Percentiles rank a stretch among this genome's conserved stretches.
Conservation (phyloP, 2,888 invertebrate species). For the Cryptus armator region DNA sequence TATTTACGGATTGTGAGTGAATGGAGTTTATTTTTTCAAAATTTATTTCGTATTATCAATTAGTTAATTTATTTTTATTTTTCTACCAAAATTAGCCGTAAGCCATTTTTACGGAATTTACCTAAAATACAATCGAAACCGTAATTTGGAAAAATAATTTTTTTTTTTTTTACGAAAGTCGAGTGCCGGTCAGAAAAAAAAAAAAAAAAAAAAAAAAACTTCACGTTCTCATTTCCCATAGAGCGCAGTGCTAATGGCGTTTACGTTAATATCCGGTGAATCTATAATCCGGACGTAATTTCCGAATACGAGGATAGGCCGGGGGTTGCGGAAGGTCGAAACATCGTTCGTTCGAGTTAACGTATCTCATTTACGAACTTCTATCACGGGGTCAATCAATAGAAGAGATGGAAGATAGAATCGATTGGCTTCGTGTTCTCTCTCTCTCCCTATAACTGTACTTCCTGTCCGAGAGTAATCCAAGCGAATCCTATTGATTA, state of each 20-base stretch:
- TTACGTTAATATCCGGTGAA: conserved; percentile 59
- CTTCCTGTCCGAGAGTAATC: conserved; percentile 8
- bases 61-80: not conserved
- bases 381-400: conserved; percentile 8
- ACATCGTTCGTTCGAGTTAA: conserved; percentile 23
- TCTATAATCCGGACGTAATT: conserved; percentile 61
- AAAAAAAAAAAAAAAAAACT: conserved; percentile 2
- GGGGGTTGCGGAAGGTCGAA: conserved; percentile 35
- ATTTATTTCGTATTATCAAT: not conserved
- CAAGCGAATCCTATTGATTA: conserved; percentile 20
- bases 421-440: not conserved
- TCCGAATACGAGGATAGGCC: conserved; percentile 34
- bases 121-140: too few species aligned
- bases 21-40: too few species aligned
- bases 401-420: conserved; percentile 8
- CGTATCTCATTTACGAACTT: conserved; percentile 41
- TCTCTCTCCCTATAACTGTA: not conserved
- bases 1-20: too few species aligned
- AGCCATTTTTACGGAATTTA: too few species aligned
- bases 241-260: conserved; percentile 34
- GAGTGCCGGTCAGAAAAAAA: not conserved
- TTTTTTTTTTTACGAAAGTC: not conserved
- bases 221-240: conserved; percentile 24
- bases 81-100: not conserved
- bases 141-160: not conserved